These are phyloP conservation scores for Oxygymnocypris stewartii DNA, from an alignment of 2,113 vertebrate species.

Conservation along the genomic window DNA sequence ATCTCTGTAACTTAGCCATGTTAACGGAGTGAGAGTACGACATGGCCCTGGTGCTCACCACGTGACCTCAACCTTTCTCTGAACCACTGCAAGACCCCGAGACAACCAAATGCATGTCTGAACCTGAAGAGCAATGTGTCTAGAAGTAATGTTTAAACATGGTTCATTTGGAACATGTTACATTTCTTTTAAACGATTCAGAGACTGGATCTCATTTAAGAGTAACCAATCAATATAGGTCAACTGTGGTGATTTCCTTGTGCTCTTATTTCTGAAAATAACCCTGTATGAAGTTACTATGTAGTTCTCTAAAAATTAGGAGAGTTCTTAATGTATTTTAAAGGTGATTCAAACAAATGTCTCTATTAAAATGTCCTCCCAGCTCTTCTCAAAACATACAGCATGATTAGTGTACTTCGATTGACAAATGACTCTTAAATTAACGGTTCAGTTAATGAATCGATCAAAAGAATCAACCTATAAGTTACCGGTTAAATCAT, in stretches of 20 bases:
- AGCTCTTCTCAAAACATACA: background rate
- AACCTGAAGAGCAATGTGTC: background rate
- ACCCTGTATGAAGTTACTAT: background rate
- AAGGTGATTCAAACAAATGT: background rate
- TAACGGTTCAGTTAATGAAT: background rate
- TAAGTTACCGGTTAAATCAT: background rate
- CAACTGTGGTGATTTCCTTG: background rate
- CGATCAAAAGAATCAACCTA: too few species aligned
- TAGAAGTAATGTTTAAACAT: background rate
- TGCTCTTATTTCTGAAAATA: background rate
- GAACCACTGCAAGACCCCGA: background rate
- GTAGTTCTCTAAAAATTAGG: background rate
- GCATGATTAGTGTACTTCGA: background rate
- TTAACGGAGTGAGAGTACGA: conserved; percentile 24
- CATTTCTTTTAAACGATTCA: background rate
- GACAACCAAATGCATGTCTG: conserved; percentile 15
- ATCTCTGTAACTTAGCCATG: conserved; percentile 43
- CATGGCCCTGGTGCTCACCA: conserved; percentile 11
- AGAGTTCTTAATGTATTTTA: background rate
- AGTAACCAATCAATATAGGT: background rate
- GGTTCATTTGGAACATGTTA: background rate
- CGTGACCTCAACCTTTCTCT: conserved; percentile 7
- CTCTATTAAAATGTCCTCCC: background rate
- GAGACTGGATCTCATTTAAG: background rate
- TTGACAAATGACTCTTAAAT: background rate